Evolutionary conservation across 2,797 vertebrate genomes (phyloP).

Genomic region (Limosa lapponica): DNA sequence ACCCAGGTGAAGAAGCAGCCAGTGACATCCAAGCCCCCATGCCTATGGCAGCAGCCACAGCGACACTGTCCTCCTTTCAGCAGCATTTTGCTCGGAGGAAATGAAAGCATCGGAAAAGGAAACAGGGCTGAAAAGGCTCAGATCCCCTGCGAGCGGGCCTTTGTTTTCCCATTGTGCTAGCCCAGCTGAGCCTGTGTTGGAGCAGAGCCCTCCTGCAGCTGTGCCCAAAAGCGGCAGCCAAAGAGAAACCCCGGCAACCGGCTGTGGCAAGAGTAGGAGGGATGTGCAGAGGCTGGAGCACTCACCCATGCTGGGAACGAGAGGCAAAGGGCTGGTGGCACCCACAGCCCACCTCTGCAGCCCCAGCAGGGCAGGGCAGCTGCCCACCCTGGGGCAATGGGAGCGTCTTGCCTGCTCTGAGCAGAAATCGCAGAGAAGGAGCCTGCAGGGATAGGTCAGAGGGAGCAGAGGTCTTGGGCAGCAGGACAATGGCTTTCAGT

Average conservation of each 20-base stretch:
- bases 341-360: background rate
- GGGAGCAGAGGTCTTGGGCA: background rate
- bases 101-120: constrained; percentile 61
- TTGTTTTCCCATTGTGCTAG: constrained; percentile 59
- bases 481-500: background rate
- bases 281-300: background rate
- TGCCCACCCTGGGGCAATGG: background rate
- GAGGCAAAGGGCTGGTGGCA: background rate
- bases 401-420: background rate
- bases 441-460: background rate
- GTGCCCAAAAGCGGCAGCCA: constrained; percentile 57
- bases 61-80: constrained; percentile 20
- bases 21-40: background rate
- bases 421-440: background rate
- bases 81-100: constrained; percentile 3
- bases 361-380: background rate
- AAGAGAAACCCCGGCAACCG: constrained; percentile 41
- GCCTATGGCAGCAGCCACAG: background rate
- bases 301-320: background rate
- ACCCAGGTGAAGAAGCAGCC: background rate
- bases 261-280: background rate
- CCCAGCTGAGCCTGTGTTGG: constrained; percentile 68
- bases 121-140: constrained; percentile 52
- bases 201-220: constrained; percentile 72
- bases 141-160: background rate